phyloP scores from a whole-genome alignment of 2,113 vertebrate species.

The Sitta europaea region DNA sequence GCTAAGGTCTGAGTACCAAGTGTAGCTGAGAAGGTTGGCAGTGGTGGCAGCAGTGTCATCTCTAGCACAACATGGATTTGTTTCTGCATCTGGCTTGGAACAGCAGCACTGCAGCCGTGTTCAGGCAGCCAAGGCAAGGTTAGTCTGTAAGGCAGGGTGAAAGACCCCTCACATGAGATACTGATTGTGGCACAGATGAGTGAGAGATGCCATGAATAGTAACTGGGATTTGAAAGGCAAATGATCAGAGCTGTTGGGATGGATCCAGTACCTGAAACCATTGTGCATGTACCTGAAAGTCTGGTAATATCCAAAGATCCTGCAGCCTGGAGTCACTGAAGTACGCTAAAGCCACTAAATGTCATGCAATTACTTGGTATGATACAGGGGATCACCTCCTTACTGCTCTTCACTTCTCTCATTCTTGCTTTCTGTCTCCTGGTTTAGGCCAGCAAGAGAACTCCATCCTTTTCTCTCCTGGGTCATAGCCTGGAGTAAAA shows the following conservation, averaged over 20 bases:
- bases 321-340: background rate
- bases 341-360: background rate
- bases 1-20: background rate
- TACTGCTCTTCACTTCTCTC: background rate
- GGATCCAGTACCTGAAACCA: background rate
- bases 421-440: background rate
- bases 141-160: background rate
- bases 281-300: background rate
- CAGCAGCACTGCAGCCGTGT: background rate
- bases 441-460: background rate
- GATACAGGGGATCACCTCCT: background rate
- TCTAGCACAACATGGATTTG: background rate
- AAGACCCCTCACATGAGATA: accelerated
- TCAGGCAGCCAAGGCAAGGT: background rate
- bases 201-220: background rate
- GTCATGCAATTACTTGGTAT: background rate
- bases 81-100: background rate
- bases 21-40: background rate
- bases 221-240: background rate
- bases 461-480: background rate
- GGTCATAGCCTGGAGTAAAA: background rate
- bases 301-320: background rate
- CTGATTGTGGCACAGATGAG: background rate
- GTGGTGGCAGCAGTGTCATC: background rate
- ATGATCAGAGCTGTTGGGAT: background rate